Evolutionary conservation across 1,140 invertebrate genomes (phyloP).

Genomic region (Oedothorax gibbosus): DNA sequence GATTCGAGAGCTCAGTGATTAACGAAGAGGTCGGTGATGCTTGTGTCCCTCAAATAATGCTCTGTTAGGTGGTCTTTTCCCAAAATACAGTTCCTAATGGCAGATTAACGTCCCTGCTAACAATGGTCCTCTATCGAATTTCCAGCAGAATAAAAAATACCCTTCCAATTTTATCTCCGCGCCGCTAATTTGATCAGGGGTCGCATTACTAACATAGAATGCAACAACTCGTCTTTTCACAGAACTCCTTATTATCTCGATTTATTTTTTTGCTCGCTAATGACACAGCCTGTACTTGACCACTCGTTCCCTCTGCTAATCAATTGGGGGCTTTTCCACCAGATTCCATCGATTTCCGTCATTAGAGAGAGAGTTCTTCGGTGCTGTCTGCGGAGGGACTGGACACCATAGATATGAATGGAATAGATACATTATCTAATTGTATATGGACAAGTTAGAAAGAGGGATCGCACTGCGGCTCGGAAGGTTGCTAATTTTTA

Average conservation of each 20-base stretch:
- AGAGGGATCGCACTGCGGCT: too few species aligned
- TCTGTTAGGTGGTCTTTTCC: slow-evolving; percentile 36
- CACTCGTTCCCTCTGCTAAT: slow-evolving; percentile 53
- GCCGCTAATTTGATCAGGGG: slow-evolving; percentile 58
- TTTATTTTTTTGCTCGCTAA: slow-evolving; percentile 53
- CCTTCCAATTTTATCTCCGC: slow-evolving; percentile 41
- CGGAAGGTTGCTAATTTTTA: too few species aligned
- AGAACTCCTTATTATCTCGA: slow-evolving; percentile 58
- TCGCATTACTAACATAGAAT: slow-evolving; percentile 59
- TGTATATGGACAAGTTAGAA: too few species aligned
- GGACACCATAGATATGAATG: too few species aligned
- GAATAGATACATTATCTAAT: too few species aligned
- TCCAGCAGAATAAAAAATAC: slow-evolving; percentile 25
- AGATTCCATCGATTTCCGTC: slow-evolving; percentile 54
- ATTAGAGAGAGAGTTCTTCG: slow-evolving; percentile 51
- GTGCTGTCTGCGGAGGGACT: slow-evolving; percentile 31
- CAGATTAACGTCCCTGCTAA: slow-evolving; percentile 59
- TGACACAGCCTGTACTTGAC: slow-evolving; percentile 53
- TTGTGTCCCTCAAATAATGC: slow-evolving; percentile 54
- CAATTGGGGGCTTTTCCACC: slow-evolving; percentile 50
- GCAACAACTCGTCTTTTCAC: slow-evolving; percentile 60
- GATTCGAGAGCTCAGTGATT: slow-evolving; percentile 41
- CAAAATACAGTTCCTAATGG: slow-evolving; percentile 57
- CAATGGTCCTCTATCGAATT: slow-evolving; percentile 56
- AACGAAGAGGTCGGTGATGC: slow-evolving; percentile 41